Evolutionary conservation across 1,140 invertebrate genomes (phyloP).

Genomic region (Ectropis grisescens): DNA sequence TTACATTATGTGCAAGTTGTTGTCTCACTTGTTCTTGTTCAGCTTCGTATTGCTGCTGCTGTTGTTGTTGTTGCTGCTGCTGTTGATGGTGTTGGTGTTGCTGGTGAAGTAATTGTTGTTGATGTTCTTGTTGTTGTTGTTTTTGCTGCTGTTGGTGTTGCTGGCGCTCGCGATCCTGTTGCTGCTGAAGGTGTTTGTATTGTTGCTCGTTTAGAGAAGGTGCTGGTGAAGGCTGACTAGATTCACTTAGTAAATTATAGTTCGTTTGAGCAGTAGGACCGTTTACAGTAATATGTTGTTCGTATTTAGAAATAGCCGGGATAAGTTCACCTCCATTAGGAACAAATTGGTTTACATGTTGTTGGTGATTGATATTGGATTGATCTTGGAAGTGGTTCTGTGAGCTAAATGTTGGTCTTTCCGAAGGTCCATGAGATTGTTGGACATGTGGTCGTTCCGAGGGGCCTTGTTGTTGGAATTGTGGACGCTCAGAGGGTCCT

Average conservation of each 20-base stretch:
- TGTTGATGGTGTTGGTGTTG: conserved; percentile 40
- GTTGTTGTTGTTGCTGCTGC: conserved; percentile 32
- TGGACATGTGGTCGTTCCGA: conserved; percentile 28
- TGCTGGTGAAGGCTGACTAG: conserved; percentile 30
- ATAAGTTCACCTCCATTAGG: conserved; percentile 77
- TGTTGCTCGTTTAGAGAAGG: conserved; percentile 17
- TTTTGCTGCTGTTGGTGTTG: conserved; percentile 34
- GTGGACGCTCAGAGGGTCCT: conserved; percentile 25
- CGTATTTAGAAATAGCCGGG: conserved; percentile 80
- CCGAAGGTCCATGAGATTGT: conserved; percentile 29
- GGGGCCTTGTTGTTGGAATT: conserved; percentile 26
- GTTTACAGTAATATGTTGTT: conserved; percentile 78
- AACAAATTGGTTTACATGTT: conserved; percentile 61
- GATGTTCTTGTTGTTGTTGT: conserved; percentile 23
- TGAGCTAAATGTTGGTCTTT: conserved; percentile 30
- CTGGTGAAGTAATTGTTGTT: conserved; percentile 32
- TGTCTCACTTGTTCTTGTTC: conserved; percentile 66
- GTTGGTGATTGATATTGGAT: conserved; percentile 34
- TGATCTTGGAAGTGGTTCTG: conserved; percentile 28
- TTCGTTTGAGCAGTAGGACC: conserved; percentile 36
- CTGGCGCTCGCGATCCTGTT: conserved; percentile 31
- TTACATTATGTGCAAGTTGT: conserved; percentile 56
- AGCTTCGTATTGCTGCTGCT: conserved; percentile 46
- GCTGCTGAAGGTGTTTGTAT: conserved; percentile 33
- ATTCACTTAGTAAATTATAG: conserved; percentile 27